These are phyloP conservation scores for Diabrotica undecimpunctata DNA, from an alignment of 1,140 invertebrate genomes.

Conservation along the genomic window DNA sequence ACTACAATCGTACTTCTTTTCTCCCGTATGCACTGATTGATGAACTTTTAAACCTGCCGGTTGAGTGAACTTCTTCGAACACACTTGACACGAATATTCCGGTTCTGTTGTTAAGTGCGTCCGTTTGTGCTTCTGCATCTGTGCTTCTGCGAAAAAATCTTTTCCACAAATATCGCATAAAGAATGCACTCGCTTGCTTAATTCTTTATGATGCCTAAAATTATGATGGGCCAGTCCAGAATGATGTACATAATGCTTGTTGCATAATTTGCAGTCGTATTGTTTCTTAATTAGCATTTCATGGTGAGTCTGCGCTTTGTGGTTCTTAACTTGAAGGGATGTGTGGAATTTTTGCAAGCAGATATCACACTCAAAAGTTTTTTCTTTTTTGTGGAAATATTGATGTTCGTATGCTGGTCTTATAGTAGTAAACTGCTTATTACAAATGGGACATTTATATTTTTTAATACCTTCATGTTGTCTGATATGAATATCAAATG, in stretches of 20 bases:
- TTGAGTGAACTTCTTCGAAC: background rate
- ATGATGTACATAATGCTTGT: background rate
- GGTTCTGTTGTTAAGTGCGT: background rate
- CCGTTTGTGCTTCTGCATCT: background rate
- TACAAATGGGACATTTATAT: slow-evolving; percentile 52
- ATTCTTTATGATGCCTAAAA: slow-evolving; percentile 34
- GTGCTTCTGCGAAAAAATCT: background rate
- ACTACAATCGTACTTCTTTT: background rate
- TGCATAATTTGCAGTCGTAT: background rate
- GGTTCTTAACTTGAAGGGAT: slow-evolving; percentile 41
- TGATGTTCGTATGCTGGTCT: slow-evolving; percentile 43
- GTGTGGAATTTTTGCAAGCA: slow-evolving; percentile 29
- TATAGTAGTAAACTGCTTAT: slow-evolving; percentile 50
- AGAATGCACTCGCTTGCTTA: slow-evolving; percentile 40
- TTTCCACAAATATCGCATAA: slow-evolving; percentile 67
- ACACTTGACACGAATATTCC: background rate
- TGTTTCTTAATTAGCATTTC: slow-evolving; percentile 42
- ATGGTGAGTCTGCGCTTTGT: slow-evolving; percentile 41
- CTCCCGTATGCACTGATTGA: background rate
- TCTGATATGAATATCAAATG: slow-evolving; percentile 45
- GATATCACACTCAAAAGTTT: slow-evolving; percentile 32
- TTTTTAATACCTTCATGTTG: slow-evolving; percentile 48
- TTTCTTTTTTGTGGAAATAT: background rate
- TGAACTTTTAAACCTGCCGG: background rate
- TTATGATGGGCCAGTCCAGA: background rate